Base-by-base conservation (phyloP, 1,140 invertebrate species). In the Nomia melanderi region DNA sequence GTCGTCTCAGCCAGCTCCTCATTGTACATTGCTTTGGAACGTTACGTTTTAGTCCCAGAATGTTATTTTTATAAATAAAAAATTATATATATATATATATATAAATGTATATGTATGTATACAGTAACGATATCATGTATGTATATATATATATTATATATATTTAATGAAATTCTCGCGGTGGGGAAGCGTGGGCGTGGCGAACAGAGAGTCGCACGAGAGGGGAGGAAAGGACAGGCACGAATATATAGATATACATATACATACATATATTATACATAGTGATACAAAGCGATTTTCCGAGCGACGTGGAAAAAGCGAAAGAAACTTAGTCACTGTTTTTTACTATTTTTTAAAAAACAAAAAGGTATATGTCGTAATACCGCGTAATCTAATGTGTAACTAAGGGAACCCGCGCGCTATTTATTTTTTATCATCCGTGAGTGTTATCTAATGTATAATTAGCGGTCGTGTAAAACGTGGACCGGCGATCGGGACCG, bases 281-380 rank as follows among this genome's bases (percentile, higher is more conserved):
- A 85, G 81, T 86, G 85, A 85, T 84, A 87, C 67, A 87, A 82
- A 83, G 82, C 77, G 85, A 84, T 84, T 89, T 89, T 88, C 86
- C 82, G 85, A 87, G 78, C 83, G 86, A 86, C 80, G 80, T 86
- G 82, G 79, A 86, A 88, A 88, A 88, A 80, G 83, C 82, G 73
- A 85, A 81, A 36, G 72, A 88, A 89, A 92, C 87, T 91, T 91
- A 92, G 91, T 92, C 90, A 92, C 88, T 91, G 90, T 91, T 91
- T 92, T 92, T 91, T 91, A 90, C 89, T 90, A 91, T 91, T 92
- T 91, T 91, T 88, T 88, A 81, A 87, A 88, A 79, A 85, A 77
- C 79, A 72, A 80, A 70, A 73, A 66, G 59, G 62, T 84, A 82
- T 88, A 79, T 88, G 86, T 88, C 84, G 81, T 90, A 87, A 82